phyloP scores from a whole-genome alignment of 2,888 invertebrate species.

The Volucella inanis region DNA sequence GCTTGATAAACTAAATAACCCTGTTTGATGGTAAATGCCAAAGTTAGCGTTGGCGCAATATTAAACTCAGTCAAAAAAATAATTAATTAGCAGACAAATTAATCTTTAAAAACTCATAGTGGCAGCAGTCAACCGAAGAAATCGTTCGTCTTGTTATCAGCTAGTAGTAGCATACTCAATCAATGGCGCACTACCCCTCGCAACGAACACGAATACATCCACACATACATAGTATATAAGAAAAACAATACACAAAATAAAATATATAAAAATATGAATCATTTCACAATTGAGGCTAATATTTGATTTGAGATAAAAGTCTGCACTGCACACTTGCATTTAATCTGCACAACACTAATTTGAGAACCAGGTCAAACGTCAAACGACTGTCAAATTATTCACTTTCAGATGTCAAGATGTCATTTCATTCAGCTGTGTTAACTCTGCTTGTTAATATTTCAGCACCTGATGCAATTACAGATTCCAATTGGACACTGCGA shows the following conservation, averaged over 20 bases:
- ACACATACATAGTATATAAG: neutral
- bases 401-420: slow-evolving; percentile 24
- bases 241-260: neutral
- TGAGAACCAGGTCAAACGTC: slow-evolving; percentile 37
- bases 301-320: neutral
- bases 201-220: neutral
- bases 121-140: slow-evolving; percentile 1
- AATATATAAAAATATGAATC: neutral
- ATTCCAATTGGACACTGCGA: neutral
- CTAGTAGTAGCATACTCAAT: slow-evolving; percentile 5
- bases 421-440: slow-evolving; percentile 13
- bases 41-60: neutral
- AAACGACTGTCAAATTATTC: slow-evolving; percentile 29
- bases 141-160: neutral
- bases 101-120: slow-evolving; percentile 32
- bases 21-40: neutral
- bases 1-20: no score
- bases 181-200: slow-evolving; percentile 11
- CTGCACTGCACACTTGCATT: neutral
- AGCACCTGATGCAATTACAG: slow-evolving; percentile 19
- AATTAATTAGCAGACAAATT: slow-evolving; percentile 5
- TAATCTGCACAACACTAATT: neutral
- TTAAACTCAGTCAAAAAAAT: neutral
- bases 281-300: neutral
- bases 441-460: slow-evolving; percentile 9